These are phyloP conservation scores for Habrosyne pyritoides DNA, from an alignment of 2,888 invertebrate species.

Conservation along the genomic window DNA sequence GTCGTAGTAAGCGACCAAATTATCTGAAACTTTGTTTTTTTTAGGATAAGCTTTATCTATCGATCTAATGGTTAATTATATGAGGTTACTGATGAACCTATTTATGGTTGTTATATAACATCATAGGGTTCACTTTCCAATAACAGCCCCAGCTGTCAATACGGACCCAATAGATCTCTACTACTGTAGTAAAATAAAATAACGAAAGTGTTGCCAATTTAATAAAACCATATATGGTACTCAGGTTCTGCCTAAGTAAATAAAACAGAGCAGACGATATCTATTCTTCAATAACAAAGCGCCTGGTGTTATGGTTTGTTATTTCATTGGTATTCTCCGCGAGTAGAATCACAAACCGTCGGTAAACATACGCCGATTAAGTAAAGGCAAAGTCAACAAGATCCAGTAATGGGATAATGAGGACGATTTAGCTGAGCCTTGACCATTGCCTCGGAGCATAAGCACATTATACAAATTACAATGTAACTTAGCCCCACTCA, in stretches of 20 bases:
- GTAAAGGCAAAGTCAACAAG: neutral
- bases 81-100: too few species aligned
- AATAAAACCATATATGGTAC: neutral
- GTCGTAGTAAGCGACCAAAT: too few species aligned
- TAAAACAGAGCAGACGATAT: neutral
- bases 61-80: too few species aligned
- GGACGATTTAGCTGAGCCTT: constrained; percentile 18
- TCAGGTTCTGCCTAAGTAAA: neutral
- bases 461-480: neutral
- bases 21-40: too few species aligned
- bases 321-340: neutral
- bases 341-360: neutral
- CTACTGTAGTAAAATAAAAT: too few species aligned
- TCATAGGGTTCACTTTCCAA: too few species aligned
- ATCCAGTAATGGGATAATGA: constrained; percentile 27
- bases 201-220: too few species aligned
- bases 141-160: too few species aligned
- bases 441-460: constrained; percentile 6
- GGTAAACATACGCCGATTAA: neutral
- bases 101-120: too few species aligned
- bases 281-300: neutral
- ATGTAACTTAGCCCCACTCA: too few species aligned
- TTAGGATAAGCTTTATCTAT: too few species aligned
- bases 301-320: neutral
- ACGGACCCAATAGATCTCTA: too few species aligned